Evolutionary conservation across 2,113 vertebrate species (phyloP), one percentile per base, ranked within the genome.

Genomic region (Bufo gargarizans): DNA sequence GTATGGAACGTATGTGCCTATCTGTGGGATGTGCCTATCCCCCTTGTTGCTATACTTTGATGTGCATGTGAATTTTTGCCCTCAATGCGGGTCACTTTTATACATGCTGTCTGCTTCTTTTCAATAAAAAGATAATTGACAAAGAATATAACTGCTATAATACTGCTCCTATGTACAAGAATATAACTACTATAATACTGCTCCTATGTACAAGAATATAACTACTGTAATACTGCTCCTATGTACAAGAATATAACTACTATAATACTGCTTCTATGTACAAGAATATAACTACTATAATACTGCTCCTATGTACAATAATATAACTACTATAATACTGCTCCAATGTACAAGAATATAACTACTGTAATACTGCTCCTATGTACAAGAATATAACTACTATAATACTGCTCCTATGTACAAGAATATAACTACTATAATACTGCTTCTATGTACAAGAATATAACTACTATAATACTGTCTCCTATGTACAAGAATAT

Each of bases 91-190:
- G n/a, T n/a, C n/a, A n/a, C n/a, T n/a, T n/a, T n/a, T n/a, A n/a
- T n/a, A n/a, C n/a, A n/a, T n/a, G n/a, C n/a, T n/a, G n/a, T n/a
- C n/a, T n/a, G n/a, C n/a, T n/a, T n/a, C n/a, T n/a, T n/a, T n/a
- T n/a, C n/a, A n/a, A n/a, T n/a, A n/a, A n/a, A n/a, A n/a, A n/a
- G n/a, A n/a, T n/a, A n/a, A n/a, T n/a, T n/a, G n/a, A n/a, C n/a
- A n/a, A 69, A 69, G 65, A 69, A 69, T 69, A 69, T 69, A 69
- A 71, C 69, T 71, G 14, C 69, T 71, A 71, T 71, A 71, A 71
- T 43, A 67, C 63, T 67, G 20, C 63, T 9, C 63, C 63, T 67
- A 67, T 67, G 6, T 67, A 67, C 19, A 67, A 67, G 63, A 67
- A 22, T 67, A 67, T n/a, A 67, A 67, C 63, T 67, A 58, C 56